These are phyloP conservation scores for Botrylloides violaceus DNA, from an alignment of 23 tunicate species.

Conservation along the genomic window DNA sequence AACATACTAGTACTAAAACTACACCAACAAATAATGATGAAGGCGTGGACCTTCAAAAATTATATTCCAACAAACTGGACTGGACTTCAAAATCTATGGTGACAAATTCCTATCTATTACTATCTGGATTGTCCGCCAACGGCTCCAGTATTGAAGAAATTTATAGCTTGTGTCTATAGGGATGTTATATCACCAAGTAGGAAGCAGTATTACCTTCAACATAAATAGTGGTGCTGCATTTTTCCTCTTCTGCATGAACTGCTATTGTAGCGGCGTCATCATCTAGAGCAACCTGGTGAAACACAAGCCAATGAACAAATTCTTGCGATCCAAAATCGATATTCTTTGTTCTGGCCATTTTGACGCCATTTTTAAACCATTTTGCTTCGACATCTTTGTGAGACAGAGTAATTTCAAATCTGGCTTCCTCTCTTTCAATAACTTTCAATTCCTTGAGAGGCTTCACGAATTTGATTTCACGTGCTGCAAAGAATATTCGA, in stretches of 20 bases:
- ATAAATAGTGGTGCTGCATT: background rate
- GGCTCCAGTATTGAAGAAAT: too few species aligned
- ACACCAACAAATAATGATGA: too few species aligned
- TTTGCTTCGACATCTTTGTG: slow-evolving; percentile 29
- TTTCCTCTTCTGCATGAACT: slow-evolving; percentile 24
- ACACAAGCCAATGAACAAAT: slow-evolving; percentile 8
- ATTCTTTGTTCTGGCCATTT: slow-evolving; percentile 24
- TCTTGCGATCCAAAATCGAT: slow-evolving; percentile 29
- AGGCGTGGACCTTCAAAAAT: too few species aligned
- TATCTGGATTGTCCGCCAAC: too few species aligned
- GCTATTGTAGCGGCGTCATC: slow-evolving; percentile 17
- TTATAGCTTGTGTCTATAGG: too few species aligned
- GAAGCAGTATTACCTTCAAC: slow-evolving; percentile 22
- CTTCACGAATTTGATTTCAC: slow-evolving; percentile 33
- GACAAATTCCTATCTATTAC: too few species aligned
- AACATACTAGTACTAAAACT: too few species aligned
- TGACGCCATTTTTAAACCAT: slow-evolving; percentile 36
- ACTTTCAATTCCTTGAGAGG: slow-evolving; percentile 15
- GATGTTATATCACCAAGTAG: too few species aligned
- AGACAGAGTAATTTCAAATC: slow-evolving; percentile 20
- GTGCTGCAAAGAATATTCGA: slow-evolving; percentile 19
- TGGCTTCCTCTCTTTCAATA: slow-evolving; percentile 16
- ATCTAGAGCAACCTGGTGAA: slow-evolving; percentile 5
- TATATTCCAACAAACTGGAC: too few species aligned
- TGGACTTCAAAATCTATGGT: too few species aligned